These are phyloP conservation scores for Formica selysi DNA, from an alignment of 1,140 invertebrate genomes.

Conservation along the genomic window DNA sequence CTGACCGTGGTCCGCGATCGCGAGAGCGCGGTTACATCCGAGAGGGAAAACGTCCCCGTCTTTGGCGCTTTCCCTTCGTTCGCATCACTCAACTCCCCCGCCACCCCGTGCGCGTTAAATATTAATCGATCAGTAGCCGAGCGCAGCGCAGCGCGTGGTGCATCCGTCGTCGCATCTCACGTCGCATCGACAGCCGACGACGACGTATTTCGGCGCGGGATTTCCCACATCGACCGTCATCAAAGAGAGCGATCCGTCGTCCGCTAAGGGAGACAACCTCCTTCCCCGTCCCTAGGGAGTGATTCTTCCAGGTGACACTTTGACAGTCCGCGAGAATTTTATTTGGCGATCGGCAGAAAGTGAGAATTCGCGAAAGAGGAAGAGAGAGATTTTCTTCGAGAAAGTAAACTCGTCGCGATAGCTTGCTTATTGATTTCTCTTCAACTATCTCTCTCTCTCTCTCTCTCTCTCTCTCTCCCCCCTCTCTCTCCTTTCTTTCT, in stretches of 20 bases:
- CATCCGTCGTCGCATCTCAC: constrained; percentile 49
- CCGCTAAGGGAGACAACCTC: constrained; percentile 39
- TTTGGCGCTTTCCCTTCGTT: not conserved
- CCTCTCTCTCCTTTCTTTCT: too few species aligned
- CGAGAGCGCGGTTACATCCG: constrained; percentile 39
- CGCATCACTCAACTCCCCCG: not conserved
- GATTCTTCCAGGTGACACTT: constrained; percentile 47
- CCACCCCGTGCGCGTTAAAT: constrained; percentile 47
- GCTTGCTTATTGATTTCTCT: constrained; percentile 39
- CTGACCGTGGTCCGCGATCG: constrained; percentile 35
- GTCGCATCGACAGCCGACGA: constrained; percentile 35
- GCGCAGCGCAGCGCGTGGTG: constrained; percentile 48
- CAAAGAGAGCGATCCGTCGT: constrained; percentile 28
- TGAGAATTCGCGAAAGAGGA: constrained; percentile 23
- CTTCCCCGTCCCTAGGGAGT: constrained; percentile 52
- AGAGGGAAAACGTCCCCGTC: constrained; percentile 17
- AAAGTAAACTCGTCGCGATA: constrained; percentile 61
- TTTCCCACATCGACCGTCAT: constrained; percentile 30
- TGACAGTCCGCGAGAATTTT: not conserved
- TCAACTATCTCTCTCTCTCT: constrained; percentile 39
- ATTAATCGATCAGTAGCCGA: constrained; percentile 42
- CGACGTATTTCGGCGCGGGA: constrained; percentile 12
- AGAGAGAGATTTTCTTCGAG: constrained; percentile 44
- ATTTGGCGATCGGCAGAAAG: not conserved
- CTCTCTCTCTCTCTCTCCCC: not conserved